Evolutionary conservation across 92 coral and sea anemone species (phyloP), one percentile per base, ranked within the genome.

Genomic region (Porites cylindrica): DNA sequence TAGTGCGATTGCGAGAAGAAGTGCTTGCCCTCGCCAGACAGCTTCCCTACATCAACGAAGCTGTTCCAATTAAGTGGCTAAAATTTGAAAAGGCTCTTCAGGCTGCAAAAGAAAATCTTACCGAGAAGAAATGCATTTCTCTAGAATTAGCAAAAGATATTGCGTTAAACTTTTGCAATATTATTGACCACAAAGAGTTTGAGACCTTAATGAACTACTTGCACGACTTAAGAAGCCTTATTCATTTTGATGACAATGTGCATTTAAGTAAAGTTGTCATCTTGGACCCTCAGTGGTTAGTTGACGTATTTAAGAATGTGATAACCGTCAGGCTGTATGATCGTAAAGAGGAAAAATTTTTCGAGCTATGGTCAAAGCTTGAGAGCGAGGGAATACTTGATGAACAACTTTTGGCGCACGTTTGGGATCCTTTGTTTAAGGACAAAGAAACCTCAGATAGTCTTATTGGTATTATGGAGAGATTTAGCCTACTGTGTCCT

Each of bases 241-340:
- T 69, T 69, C 74, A 69, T 69, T 69, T 69, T 69, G 74, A 69
- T 32, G 74, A 69, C 74, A 10, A 47, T 1, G 47, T 18, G 32
- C 8, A 69, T 16, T 23, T 69, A 18, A 32, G 21, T 4, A 19
- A 65, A 16, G 3, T n/a, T 7, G 70, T 65, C 3, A 26, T 65
- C 26, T 65, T 65, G 10, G 70, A 65, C 21, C 11, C 70, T n/a
- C 70, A 65, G 70, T 65, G 70, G 70, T 65, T 65, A 18, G 24
- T 65, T 18, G 70, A 65, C 24, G 26, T 65, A 4, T 65, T 65
- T 5, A 65, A 65, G 11, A 24, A 56, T 17, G 53, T 69, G 51
- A 69, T 69, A 69, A 69, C 74, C 7, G 74, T 69, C 51, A 24
- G 32, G 32, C 74, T 52, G 6, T 9, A 10, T 69, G 47, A 69